Evolutionary conservation across 1,140 invertebrate species (phyloP).

Genomic region (Achroia grisella): DNA sequence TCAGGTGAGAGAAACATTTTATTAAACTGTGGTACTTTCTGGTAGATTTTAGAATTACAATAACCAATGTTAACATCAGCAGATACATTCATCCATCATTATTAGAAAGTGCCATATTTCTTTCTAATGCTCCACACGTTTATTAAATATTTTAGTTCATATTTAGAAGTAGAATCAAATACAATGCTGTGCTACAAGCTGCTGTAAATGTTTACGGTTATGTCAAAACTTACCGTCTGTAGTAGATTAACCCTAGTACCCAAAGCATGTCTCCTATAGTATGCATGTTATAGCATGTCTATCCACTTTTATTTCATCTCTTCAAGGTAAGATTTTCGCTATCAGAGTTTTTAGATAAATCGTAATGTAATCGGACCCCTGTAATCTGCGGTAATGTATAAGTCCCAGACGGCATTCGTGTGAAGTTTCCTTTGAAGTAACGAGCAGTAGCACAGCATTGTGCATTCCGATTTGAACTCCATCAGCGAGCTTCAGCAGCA

Average conservation of each 20-base stretch:
- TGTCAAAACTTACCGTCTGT: conserved; percentile 9
- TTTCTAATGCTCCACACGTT: neutral
- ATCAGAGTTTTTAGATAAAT: neutral
- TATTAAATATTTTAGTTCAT: no score
- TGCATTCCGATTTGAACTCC: conserved; percentile 61
- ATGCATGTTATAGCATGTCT: conserved; percentile 14
- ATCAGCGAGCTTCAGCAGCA: conserved; percentile 2
- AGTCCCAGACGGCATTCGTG: conserved; percentile 38
- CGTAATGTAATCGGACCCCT: neutral
- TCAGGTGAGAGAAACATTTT: conserved; percentile 27
- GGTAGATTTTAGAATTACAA: neutral
- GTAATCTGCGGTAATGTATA: neutral
- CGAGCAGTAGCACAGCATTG: conserved; percentile 60
- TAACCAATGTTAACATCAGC: no score
- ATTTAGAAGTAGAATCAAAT: conserved; percentile 1
- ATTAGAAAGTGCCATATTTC: neutral
- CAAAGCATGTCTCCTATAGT: conserved; percentile 9
- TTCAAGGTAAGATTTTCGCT: conserved; percentile 1
- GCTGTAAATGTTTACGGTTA: conserved; percentile 6
- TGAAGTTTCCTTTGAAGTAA: conserved; percentile 37
- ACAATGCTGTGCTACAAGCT: conserved; percentile 51
- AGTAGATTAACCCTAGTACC: conserved; percentile 11
- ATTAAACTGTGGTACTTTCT: conserved; percentile 2
- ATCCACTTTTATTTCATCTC: neutral
- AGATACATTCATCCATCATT: no score